These are phyloP conservation scores for Falcaria lacertinaria DNA, from an alignment of 2,888 invertebrate genomes.

Conservation along the genomic window DNA sequence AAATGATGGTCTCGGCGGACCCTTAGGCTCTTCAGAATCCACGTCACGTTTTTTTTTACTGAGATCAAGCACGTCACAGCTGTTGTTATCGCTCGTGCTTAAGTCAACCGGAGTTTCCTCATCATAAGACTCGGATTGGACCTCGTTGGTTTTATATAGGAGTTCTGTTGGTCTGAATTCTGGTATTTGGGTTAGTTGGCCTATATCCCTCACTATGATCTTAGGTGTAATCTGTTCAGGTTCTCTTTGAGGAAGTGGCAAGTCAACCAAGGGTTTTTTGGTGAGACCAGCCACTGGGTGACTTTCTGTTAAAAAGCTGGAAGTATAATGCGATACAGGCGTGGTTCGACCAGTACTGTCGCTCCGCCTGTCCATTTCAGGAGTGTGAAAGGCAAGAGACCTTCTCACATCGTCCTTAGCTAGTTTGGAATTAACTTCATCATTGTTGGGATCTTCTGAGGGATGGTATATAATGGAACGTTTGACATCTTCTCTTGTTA, in stretches of 20 bases:
- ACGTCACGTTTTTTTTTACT: slow-evolving; percentile 84
- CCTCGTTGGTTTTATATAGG: slow-evolving; percentile 50
- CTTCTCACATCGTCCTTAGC: slow-evolving; percentile 78
- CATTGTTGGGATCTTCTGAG: slow-evolving; percentile 90
- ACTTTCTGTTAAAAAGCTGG: slow-evolving; percentile 68
- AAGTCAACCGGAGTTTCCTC: slow-evolving; percentile 84
- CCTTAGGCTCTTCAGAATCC: slow-evolving; percentile 56
- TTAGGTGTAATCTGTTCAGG: slow-evolving; percentile 60
- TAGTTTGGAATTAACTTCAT: slow-evolving; percentile 81
- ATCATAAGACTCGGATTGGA: slow-evolving; percentile 58
- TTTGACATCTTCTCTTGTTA: slow-evolving; percentile 92
- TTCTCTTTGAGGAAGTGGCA: slow-evolving; percentile 56
- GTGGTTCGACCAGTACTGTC: slow-evolving; percentile 63
- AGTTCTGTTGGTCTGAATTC: slow-evolving; percentile 66
- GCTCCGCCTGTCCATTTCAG: slow-evolving; percentile 67
- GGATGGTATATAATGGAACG: slow-evolving; percentile 92
- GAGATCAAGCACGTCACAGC: slow-evolving; percentile 87
- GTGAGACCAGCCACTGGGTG: slow-evolving; percentile 62
- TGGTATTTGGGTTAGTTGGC: slow-evolving; percentile 79
- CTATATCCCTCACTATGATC: slow-evolving; percentile 82
- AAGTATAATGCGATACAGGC: slow-evolving; percentile 64
- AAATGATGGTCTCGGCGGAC: slow-evolving; percentile 65
- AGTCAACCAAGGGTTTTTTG: slow-evolving; percentile 55
- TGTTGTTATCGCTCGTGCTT: slow-evolving; percentile 79
- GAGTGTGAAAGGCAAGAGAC: slow-evolving; percentile 75